A percentile compares a stretch with the other conserved stretches of the same genome.
These are phyloP conservation scores for Kryptolebias marmoratus DNA, from an alignment of 2,113 vertebrate genomes.

Conservation along the genomic window DNA sequence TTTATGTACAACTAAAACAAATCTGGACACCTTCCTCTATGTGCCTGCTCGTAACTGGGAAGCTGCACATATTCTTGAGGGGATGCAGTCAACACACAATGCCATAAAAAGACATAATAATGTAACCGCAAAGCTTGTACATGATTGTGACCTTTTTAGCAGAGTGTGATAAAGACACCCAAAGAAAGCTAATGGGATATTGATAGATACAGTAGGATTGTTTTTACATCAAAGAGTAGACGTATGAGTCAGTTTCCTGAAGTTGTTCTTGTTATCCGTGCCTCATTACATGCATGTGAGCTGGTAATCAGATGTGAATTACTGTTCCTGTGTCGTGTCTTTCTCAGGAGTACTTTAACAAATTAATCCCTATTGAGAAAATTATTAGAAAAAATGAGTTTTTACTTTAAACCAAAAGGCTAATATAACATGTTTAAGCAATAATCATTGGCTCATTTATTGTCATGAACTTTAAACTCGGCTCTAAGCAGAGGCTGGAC, in stretches of 20 bases:
- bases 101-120: background rate
- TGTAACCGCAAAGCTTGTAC: background rate
- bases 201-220: constrained; percentile 21
- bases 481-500: constrained; percentile 7
- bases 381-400: background rate
- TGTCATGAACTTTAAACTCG: constrained; percentile 16
- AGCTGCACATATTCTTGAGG: constrained; percentile 15
- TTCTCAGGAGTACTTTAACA: constrained; percentile 5
- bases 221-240: constrained; percentile 31
- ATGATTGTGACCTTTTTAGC: background rate
- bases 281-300: constrained; percentile 20
- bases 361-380: constrained; percentile 15
- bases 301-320: background rate
- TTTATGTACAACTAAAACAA: constrained; percentile 5
- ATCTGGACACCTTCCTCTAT: background rate
- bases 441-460: constrained; percentile 27
- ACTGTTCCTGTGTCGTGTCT: constrained; percentile 5
- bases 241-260: constrained; percentile 34
- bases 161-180: background rate
- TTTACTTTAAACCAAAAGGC: constrained; percentile 2
- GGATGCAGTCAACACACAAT: constrained; percentile 13
- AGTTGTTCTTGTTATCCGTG: constrained; percentile 31
- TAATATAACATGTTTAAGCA: constrained; percentile 24
- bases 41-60: constrained; percentile 16
- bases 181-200: background rate